Base-by-base conservation (phyloP, 2,113 vertebrate species). In the Polypterus senegalus region DNA sequence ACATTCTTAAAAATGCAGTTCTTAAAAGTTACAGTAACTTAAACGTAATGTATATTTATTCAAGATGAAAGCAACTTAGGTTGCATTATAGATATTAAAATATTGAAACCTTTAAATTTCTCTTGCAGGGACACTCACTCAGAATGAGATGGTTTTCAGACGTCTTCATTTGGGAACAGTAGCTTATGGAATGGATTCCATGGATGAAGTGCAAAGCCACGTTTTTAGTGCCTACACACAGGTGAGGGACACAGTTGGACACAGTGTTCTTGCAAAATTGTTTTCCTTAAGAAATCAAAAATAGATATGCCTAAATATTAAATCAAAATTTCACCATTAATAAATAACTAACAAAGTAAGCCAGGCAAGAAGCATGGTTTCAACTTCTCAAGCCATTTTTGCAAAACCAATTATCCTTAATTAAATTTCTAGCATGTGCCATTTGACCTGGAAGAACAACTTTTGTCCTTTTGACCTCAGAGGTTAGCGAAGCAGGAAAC, bases 61-160 rank as follows among this genome's bases (percentile, higher is more conserved):
- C 51, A 52, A 4, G 51, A 52, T 52, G 10, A 51, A 52, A 10
- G 51, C 51, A 4, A 3, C 51, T 27, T 27, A 1, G 27, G 27
- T 27, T 27, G 2, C 27, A 27, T 27, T 27, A 51, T 45, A 45
- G 9, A 61, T 51, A 45, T 45, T 61, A 9, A 8, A 8, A 49
- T 44, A 51, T 27, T 27, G 27, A 27, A 27, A 27, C 9, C 10
- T 45, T 61, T 55, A 46, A 10, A 10, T 47, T n/a, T 58, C 44
- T 4, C 57, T 71, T 68, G 10, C 79, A 98, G 96, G 96, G 46
- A 98, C 96, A 52, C 91, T 98, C 0, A 98, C 96, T 0, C 94
- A 94, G 74, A 98, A 98, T 0, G 96, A 98, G 80, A 98, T 98
- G 96, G 92, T 97, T 67, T 98, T 98, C 80, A 85, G 96, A 49